Evolutionary conservation across 2,113 vertebrate genomes (phyloP).

Genomic region (Erythrolamprus reginae): DNA sequence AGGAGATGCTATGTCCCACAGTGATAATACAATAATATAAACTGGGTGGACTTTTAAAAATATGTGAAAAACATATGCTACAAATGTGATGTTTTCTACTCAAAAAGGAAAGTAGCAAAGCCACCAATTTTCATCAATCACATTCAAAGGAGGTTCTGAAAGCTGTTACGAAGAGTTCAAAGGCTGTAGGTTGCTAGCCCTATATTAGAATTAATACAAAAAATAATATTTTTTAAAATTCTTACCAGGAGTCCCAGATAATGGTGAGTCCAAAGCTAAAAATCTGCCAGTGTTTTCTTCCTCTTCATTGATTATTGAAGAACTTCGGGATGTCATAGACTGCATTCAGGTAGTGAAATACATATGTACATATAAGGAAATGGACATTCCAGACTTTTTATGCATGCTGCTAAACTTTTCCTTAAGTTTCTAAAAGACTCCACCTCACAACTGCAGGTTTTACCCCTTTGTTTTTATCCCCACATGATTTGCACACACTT

Average conservation of each 20-base stretch:
- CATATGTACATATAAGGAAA: background rate
- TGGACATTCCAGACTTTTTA: background rate
- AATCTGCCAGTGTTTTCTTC: slow-evolving; percentile 80
- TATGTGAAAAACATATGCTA: background rate
- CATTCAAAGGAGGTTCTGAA: background rate
- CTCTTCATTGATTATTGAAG: slow-evolving; percentile 68
- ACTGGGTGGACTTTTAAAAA: background rate
- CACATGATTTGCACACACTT: background rate
- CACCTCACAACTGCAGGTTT: background rate
- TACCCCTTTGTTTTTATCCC: background rate
- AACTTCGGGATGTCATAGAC: slow-evolving; percentile 46
- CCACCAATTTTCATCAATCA: background rate
- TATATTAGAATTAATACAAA: background rate
- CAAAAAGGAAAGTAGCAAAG: background rate
- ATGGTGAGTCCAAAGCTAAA: slow-evolving; percentile 66
- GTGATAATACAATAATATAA: background rate
- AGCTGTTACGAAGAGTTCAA: background rate
- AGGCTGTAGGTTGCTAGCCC: background rate
- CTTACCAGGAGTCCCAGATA: slow-evolving; percentile 58
- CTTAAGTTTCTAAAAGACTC: background rate
- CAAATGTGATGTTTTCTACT: background rate
- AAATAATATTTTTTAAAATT: slow-evolving; percentile 4
- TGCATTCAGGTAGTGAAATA: slow-evolving; percentile 49
- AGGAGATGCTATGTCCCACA: background rate
- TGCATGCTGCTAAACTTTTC: background rate